Conservation (phyloP, 2,797 vertebrate genomes). For the Myotis daubentonii region DNA sequence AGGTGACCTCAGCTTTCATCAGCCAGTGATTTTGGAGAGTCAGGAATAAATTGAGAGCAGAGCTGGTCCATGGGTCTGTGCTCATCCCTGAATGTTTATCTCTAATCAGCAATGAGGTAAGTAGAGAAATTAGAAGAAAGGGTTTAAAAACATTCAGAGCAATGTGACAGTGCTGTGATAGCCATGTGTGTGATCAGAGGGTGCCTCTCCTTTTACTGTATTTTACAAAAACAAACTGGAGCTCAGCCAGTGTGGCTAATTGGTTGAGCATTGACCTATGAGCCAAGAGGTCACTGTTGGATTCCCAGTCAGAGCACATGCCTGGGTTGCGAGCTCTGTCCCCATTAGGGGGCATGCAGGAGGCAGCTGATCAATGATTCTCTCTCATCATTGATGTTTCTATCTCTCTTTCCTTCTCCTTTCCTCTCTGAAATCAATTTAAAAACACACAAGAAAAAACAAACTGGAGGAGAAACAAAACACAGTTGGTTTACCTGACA, state of each 20-base stretch:
- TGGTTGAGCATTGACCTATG: too few species aligned
- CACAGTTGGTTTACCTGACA: not conserved
- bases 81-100: fast-evolving
- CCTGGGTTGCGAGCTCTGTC: too few species aligned
- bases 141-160: not conserved
- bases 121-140: not conserved
- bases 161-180: not conserved
- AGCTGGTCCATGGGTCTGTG: fast-evolving
- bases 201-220: not conserved
- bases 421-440: too few species aligned
- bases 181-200: not conserved
- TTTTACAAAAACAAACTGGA: not conserved
- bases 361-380: too few species aligned
- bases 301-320: too few species aligned
- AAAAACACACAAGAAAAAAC: not conserved
- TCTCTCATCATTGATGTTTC: too few species aligned
- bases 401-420: too few species aligned
- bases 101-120: not conserved
- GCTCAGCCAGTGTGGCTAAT: too few species aligned
- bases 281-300: too few species aligned
- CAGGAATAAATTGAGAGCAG: not conserved
- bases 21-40: not conserved
- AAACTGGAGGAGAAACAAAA: not conserved
- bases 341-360: too few species aligned
- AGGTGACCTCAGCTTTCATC: not conserved